A percentile compares a stretch with the other conserved stretches of the same genome.
These are phyloP conservation scores for Silurus meridionalis DNA, from an alignment of 2,113 vertebrate species.

Conservation along the genomic window DNA sequence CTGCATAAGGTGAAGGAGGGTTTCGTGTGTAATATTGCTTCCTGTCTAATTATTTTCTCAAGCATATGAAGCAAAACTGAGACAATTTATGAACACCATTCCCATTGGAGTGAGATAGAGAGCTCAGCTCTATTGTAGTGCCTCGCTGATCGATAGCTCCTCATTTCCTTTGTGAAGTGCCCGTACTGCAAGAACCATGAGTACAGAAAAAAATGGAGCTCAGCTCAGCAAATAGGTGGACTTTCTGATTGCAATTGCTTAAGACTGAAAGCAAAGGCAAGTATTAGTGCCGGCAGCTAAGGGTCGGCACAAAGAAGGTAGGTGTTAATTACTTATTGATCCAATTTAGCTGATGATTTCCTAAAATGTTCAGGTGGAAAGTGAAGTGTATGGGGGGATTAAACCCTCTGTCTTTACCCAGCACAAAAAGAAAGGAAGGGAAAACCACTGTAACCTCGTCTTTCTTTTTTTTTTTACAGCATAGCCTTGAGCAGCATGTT, in stretches of 20 bases:
- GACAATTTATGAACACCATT: background rate
- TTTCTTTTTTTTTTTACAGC: background rate
- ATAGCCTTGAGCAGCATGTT: slow-evolving; percentile 1
- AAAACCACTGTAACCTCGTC: background rate
- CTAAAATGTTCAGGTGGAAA: slow-evolving; percentile 42
- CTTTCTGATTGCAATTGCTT: background rate
- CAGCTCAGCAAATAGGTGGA: slow-evolving; percentile 42
- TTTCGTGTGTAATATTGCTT: background rate
- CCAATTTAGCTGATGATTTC: slow-evolving; percentile 74
- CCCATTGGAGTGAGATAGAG: slow-evolving; percentile 22
- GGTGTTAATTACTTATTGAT: slow-evolving; percentile 81
- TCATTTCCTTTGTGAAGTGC: slow-evolving; percentile 26
- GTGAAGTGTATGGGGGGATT: background rate
- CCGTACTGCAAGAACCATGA: slow-evolving; percentile 26
- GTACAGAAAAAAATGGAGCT: slow-evolving; percentile 8
- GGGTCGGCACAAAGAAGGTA: slow-evolving; percentile 62
- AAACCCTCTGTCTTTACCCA: background rate
- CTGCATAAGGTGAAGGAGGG: background rate
- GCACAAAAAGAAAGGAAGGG: slow-evolving; percentile 32
- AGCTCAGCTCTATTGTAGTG: slow-evolving; percentile 39
- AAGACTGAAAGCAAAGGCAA: background rate
- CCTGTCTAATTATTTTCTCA: background rate
- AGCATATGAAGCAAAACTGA: background rate
- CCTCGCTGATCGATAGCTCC: slow-evolving; percentile 35
- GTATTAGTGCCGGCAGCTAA: slow-evolving; percentile 29